Evolutionary conservation across 2,797 vertebrate genomes (phyloP).

Genomic region (Eutrigla gurnardus): DNA sequence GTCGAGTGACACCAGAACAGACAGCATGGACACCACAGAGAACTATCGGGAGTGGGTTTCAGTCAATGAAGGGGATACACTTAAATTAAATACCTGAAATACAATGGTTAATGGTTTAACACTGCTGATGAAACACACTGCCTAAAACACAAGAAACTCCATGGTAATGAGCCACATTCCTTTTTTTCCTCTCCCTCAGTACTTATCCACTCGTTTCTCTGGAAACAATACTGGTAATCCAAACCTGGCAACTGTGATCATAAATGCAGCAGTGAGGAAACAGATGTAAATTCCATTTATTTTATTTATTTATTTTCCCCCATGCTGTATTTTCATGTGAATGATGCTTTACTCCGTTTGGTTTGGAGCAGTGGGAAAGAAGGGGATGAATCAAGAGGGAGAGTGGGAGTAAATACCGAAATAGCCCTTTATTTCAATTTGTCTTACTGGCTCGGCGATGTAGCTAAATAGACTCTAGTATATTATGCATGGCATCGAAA

Average conservation of each 20-base stretch:
- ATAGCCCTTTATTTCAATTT: slow-evolving; percentile 72
- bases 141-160: slow-evolving; percentile 11
- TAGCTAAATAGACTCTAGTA: slow-evolving; percentile 58
- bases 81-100: not conserved
- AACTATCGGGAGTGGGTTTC: not conserved
- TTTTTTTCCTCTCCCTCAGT: slow-evolving; percentile 16
- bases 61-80: not conserved
- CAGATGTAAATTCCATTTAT: slow-evolving; percentile 15
- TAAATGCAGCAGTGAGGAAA: slow-evolving; percentile 51
- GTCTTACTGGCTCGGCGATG: slow-evolving; percentile 59
- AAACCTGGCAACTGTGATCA: slow-evolving; percentile 48
- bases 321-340: slow-evolving; percentile 23
- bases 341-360: slow-evolving; percentile 12
- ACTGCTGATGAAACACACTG: too few species aligned
- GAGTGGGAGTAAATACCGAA: slow-evolving; percentile 43
- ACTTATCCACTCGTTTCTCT: slow-evolving; percentile 40
- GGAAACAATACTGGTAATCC: slow-evolving; percentile 54
- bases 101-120: too few species aligned
- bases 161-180: slow-evolving; percentile 14
- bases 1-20: not conserved
- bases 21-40: not conserved
- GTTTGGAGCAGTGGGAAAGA: slow-evolving; percentile 15
- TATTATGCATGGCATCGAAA: slow-evolving; percentile 62
- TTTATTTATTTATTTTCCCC: not conserved
- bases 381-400: not conserved